phyloP scores from a whole-genome alignment of 2,797 vertebrate species.

The Mormyrops boulengeri region DNA sequence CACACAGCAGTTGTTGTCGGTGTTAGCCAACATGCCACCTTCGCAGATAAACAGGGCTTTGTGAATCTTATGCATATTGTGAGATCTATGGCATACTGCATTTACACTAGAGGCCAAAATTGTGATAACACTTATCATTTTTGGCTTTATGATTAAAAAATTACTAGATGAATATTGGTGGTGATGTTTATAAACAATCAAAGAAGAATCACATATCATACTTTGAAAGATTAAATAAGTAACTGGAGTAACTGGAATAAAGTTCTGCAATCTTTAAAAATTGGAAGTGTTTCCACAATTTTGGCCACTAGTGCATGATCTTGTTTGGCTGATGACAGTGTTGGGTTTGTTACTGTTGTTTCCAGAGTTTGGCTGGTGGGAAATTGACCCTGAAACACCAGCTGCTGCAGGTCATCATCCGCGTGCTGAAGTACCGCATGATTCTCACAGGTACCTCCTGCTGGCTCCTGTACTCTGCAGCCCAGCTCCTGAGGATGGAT shows the following conservation, averaged over 20 bases:
- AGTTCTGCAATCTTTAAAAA: background rate
- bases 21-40: background rate
- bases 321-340: background rate
- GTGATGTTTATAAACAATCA: background rate
- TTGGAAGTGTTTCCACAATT: background rate
- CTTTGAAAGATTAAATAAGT: background rate
- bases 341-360: background rate
- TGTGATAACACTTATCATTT: background rate
- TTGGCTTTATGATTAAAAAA: background rate
- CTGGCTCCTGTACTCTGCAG: background rate
- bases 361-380: slow-evolving; percentile 51
- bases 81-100: background rate
- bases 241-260: background rate
- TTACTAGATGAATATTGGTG: background rate
- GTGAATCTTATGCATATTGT: background rate
- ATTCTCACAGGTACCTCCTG: slow-evolving; percentile 80
- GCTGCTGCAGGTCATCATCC: slow-evolving; percentile 81
- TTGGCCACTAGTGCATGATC: background rate
- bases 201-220: background rate
- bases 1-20: background rate
- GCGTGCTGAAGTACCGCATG: slow-evolving; percentile 87
- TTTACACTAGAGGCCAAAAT: background rate
- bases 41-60: background rate
- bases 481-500: background rate
- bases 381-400: slow-evolving; percentile 71